Evolutionary conservation across 2,113 vertebrate species (phyloP).

Genomic region (Monarcha castaneiventris): DNA sequence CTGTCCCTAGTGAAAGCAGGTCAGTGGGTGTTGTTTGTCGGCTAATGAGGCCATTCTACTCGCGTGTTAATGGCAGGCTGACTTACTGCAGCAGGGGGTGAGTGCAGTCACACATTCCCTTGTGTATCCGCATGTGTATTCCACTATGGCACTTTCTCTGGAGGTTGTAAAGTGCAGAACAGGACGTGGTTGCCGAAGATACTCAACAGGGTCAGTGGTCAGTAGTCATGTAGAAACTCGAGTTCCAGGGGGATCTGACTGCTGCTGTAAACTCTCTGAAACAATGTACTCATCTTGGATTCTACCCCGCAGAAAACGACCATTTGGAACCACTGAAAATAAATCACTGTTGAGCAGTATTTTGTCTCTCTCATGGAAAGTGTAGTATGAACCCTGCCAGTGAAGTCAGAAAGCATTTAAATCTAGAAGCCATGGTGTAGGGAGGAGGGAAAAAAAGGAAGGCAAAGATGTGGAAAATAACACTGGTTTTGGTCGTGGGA

Average conservation of each 20-base stretch:
- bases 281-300: not conserved
- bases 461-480: not conserved
- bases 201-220: conserved; percentile 43
- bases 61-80: conserved; percentile 78
- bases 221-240: conserved; percentile 13
- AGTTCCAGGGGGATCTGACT: not conserved
- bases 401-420: not conserved
- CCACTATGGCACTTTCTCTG: conserved; percentile 51
- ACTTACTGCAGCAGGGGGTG: conserved; percentile 63
- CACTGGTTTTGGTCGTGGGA: not conserved
- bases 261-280: not conserved
- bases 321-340: not conserved
- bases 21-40: conserved; percentile 62
- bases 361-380: not conserved
- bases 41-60: conserved; percentile 74
- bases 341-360: not conserved
- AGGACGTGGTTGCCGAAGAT: conserved; percentile 39
- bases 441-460: not conserved
- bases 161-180: conserved; percentile 48
- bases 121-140: conserved; percentile 80
- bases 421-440: not conserved
- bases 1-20: conserved; percentile 44
- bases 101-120: conserved; percentile 35
- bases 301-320: not conserved
- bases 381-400: not conserved